phyloP scores from a whole-genome alignment of 2,797 vertebrate genomes.

The Cichlasoma orientale region DNA sequence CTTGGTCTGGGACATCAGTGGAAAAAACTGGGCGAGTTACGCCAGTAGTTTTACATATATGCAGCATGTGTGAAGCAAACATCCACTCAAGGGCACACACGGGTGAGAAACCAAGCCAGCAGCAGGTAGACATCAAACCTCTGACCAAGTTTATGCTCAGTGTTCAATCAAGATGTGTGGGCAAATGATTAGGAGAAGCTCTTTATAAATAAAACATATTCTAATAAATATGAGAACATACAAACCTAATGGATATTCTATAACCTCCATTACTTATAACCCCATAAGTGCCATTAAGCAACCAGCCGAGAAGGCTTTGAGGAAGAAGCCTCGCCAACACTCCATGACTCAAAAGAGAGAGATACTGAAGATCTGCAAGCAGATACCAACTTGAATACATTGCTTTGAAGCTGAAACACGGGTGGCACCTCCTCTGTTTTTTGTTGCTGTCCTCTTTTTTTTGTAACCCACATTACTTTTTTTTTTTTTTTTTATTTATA shows the following conservation, averaged over 20 bases:
- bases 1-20: constrained; percentile 16
- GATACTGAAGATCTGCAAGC: background rate
- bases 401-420: constrained; percentile 7
- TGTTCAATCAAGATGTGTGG: background rate
- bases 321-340: fast-evolving
- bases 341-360: background rate
- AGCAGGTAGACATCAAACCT: background rate
- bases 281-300: constrained; percentile 15
- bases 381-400: constrained; percentile 18
- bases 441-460: background rate
- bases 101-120: constrained; percentile 1
- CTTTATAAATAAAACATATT: background rate
- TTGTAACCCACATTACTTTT: background rate
- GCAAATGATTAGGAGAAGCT: background rate
- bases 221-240: background rate
- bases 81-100: background rate
- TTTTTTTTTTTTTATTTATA: background rate
- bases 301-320: constrained; percentile 10
- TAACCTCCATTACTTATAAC: constrained; percentile 36
- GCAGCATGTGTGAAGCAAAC: constrained; percentile 12
- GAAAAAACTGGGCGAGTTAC: constrained; percentile 34
- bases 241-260: background rate
- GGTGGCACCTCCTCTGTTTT: background rate
- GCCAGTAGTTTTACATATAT: constrained; percentile 27
- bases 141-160: background rate